Evolutionary conservation across 2,888 invertebrate species (phyloP), one percentile per base, ranked within the genome.

Genomic region (Ypsolopha sequella): DNA sequence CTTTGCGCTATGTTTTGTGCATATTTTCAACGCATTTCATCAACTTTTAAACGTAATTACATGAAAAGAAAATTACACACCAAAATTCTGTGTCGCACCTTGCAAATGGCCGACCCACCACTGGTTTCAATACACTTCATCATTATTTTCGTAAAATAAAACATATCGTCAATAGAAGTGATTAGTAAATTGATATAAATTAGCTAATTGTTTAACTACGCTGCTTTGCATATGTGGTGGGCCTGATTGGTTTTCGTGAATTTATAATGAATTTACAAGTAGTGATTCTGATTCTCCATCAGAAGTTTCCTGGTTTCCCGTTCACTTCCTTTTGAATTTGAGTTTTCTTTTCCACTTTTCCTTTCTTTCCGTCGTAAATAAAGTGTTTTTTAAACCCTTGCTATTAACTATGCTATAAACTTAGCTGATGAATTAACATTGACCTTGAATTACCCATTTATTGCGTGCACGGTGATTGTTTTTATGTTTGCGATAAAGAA

Each of bases 91-190:
- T 89, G 90, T 90, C 89, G 85, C 88, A 88, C 89, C 88, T 87
- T 87, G 88, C 88, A 89, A 90, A 91, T 91, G 91, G 91, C 90
- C 89, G 91, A 90, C 89, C 88, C 88, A 90, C 90, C 90, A 90
- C 90, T 87, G 79, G 82, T 84, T 80, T 79, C 88, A 89, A 89
- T 70, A 78, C 71, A 81, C 70, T 65, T 63, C 62, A 64, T 70
- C 70, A 71, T 77, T 80, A 68, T 51, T 65, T 65, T 61, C 56
- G 56, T 64, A 36, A 62, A 68, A 68, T 66, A 60, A 51, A 50
- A 54, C 60, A 64, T 56, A 47, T 63, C 68, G 54, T 61, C 71
- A 56, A 69, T 61, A 54, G 63, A 67, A 68, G 52, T 44, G n/a
- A 38, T 34, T 52, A 54, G 24, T 63, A 59, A 60, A 59, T 48